Evolutionary conservation across 1,140 invertebrate species (phyloP).

Genomic region (Musca vetustissima): DNA sequence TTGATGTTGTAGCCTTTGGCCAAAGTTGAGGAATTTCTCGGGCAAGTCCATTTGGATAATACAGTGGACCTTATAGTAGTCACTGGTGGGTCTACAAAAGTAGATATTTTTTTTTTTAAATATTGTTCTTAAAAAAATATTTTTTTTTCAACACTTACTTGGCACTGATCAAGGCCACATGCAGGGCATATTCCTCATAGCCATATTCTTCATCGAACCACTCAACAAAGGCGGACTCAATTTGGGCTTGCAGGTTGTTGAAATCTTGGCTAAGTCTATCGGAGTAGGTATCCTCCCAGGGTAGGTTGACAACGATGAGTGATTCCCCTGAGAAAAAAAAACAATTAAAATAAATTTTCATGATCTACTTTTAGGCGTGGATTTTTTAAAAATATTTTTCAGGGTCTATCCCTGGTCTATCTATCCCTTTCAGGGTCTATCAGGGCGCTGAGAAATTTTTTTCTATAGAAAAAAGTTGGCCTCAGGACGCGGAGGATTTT

Average conservation of each 20-base stretch:
- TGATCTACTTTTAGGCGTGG: too few species aligned
- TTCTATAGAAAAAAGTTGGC: too few species aligned
- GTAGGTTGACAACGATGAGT: slow-evolving; percentile 33
- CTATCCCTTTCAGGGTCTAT: too few species aligned
- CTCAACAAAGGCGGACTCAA: slow-evolving; percentile 30
- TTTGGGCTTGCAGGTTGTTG: slow-evolving; percentile 28
- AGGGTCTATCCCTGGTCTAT: too few species aligned
- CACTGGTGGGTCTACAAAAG: slow-evolving; percentile 34
- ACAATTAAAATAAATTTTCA: neutral
- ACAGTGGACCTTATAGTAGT: slow-evolving; percentile 37
- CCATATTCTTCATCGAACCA: slow-evolving; percentile 32
- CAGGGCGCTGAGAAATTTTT: too few species aligned
- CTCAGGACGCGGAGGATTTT: too few species aligned
- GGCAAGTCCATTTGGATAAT: slow-evolving; percentile 41
- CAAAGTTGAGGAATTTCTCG: slow-evolving; percentile 32
- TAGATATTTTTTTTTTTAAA: neutral
- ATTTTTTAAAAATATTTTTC: neutral
- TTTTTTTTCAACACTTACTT: slow-evolving; percentile 33
- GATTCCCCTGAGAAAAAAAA: slow-evolving; percentile 15
- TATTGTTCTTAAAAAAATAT: neutral
- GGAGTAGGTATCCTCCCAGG: slow-evolving; percentile 30
- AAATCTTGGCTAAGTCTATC: slow-evolving; percentile 32
- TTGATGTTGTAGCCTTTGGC: slow-evolving; percentile 32
- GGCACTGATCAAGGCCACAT: slow-evolving; percentile 31
- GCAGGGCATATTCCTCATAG: slow-evolving; percentile 39